Percentiles rank a stretch among this genome's conserved stretches.
phyloP scores from a whole-genome alignment of 2,113 vertebrate genomes.

The Pleuronectes platessa region DNA sequence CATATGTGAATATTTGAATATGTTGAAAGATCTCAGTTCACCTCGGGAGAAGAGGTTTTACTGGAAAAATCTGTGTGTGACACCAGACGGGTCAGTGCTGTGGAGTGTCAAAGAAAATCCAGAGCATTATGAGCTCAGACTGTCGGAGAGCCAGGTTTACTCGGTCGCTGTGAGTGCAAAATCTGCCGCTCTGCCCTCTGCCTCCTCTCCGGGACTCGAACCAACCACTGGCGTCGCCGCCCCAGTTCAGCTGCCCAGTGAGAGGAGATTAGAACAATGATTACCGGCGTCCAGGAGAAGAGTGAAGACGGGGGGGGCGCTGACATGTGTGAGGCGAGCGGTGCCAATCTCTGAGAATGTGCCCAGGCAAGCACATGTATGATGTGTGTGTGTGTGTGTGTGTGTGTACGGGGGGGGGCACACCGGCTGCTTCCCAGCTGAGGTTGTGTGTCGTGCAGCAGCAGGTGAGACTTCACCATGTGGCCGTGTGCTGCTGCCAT shows the following conservation, averaged over 20 bases:
- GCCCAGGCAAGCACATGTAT: neutral
- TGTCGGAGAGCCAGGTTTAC: neutral
- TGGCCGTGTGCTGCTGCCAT: slow-evolving; percentile 51
- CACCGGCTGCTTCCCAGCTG: slow-evolving; percentile 38
- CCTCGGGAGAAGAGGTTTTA: neutral
- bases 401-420: neutral
- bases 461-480: slow-evolving; percentile 52
- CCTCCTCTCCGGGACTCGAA: neutral
- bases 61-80: no score
- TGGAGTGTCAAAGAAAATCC: no score
- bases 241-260: slow-evolving; percentile 36
- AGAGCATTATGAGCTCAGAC: neutral
- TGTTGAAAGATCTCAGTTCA: neutral
- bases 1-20: no score
- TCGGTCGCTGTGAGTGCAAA: neutral
- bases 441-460: slow-evolving; percentile 34
- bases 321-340: slow-evolving; percentile 66
- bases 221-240: slow-evolving; percentile 2
- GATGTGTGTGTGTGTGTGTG: neutral
- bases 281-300: slow-evolving; percentile 47
- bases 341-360: slow-evolving; percentile 43
- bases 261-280: slow-evolving; percentile 66
- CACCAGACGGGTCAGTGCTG: slow-evolving; percentile 1
- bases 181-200: slow-evolving; percentile 2
- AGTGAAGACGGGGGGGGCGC: slow-evolving; percentile 49